phyloP scores from a whole-genome alignment of 2,888 invertebrate species.

The Daptonema setosum region DNA sequence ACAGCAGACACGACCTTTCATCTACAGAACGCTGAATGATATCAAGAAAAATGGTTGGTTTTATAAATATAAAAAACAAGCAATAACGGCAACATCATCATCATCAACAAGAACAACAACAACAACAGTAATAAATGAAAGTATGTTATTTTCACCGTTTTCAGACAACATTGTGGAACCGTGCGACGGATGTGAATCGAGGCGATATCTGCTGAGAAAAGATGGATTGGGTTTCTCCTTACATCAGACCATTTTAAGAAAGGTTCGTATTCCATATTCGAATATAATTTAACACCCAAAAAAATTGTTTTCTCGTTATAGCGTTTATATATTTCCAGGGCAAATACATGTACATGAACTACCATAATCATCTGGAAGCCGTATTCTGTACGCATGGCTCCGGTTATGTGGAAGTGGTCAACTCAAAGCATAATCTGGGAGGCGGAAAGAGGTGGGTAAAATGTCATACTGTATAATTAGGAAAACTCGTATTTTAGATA shows the following conservation, averaged over 20 bases:
- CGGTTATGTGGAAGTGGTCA: not conserved
- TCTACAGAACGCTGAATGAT: no score
- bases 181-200: not conserved
- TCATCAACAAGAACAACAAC: no score
- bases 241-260: not conserved
- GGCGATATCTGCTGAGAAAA: slow-evolving; percentile 1
- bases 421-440: not conserved
- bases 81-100: no score
- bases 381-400: not conserved
- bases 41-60: no score
- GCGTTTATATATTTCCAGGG: not conserved
- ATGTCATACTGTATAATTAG: not conserved
- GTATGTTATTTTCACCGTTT: no score
- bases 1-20: no score
- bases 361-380: not conserved
- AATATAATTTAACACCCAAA: no score
- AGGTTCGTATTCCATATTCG: no score
- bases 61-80: no score
- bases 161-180: no score
- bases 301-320: no score
- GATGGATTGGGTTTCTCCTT: slow-evolving; percentile 3
- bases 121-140: no score
- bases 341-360: not conserved
- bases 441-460: not conserved
- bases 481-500: not conserved